A percentile compares a stretch with the other conserved stretches of the same genome.
These are phyloP conservation scores for Phainopepla nitens DNA, from an alignment of 2,113 vertebrate genomes.

Conservation along the genomic window DNA sequence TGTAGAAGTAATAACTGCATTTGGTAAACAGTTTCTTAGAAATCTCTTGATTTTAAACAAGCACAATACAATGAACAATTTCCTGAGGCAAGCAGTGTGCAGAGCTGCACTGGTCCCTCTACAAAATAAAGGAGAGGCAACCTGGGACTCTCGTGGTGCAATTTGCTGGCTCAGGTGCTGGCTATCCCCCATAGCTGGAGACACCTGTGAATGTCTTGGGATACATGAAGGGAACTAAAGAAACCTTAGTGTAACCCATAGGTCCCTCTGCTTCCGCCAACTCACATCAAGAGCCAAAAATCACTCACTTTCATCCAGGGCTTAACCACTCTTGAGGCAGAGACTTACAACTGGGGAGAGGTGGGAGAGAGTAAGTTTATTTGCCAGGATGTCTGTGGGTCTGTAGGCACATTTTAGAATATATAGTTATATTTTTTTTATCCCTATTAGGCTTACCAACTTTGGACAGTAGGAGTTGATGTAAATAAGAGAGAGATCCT, in stretches of 20 bases:
- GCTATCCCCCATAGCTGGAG: background rate
- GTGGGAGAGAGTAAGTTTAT: background rate
- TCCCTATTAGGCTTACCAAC: background rate
- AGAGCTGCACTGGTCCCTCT: background rate
- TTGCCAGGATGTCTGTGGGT: background rate
- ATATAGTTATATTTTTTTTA: background rate
- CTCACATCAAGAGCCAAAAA: background rate
- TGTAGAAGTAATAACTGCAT: background rate
- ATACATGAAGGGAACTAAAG: background rate
- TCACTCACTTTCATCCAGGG: background rate
- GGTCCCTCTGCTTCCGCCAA: background rate
- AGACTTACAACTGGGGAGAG: fast-evolving
- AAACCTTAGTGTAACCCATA: background rate
- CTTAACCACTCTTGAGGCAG: background rate
- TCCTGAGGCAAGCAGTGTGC: background rate
- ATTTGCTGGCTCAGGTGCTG: background rate
- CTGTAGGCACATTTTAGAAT: background rate
- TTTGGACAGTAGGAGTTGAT: background rate
- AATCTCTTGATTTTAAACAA: background rate
- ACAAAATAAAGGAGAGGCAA: background rate
- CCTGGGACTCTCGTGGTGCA: background rate
- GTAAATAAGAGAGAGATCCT: background rate
- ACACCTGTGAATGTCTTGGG: background rate
- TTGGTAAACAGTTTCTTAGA: background rate
- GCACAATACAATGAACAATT: background rate